These are phyloP conservation scores for Spisula subtruncata DNA, from an alignment of 2,888 invertebrate genomes.

Conservation along the genomic window DNA sequence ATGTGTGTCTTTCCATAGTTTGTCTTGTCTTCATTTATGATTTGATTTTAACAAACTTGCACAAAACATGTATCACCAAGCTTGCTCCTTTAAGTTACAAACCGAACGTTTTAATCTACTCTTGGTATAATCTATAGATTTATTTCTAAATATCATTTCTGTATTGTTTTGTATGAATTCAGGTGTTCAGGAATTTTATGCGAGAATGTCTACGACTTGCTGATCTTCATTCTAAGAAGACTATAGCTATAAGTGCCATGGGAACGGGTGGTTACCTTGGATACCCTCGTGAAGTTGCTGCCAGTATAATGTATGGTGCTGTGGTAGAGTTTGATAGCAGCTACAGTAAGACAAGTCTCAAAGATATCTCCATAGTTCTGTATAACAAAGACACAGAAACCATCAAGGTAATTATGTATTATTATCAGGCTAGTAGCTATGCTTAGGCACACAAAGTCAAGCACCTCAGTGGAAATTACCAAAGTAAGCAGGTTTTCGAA, in stretches of 20 bases:
- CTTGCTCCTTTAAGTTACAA: too few species aligned
- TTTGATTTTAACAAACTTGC: too few species aligned
- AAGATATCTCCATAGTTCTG: constrained; percentile 76
- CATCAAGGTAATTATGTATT: constrained; percentile 64
- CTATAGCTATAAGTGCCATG: constrained; percentile 81
- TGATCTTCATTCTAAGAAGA: constrained; percentile 66
- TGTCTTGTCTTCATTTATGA: too few species aligned
- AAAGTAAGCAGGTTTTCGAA: too few species aligned
- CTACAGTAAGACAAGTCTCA: constrained; percentile 69
- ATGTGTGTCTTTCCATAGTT: too few species aligned
- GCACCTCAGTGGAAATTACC: too few species aligned
- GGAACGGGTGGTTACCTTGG: constrained; percentile 82
- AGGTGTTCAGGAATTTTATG: constrained; percentile 75
- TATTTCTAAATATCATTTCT: too few species aligned
- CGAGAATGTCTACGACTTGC: constrained; percentile 75
- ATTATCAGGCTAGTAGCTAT: too few species aligned
- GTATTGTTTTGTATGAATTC: neutral
- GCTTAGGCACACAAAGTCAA: too few species aligned
- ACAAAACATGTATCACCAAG: too few species aligned
- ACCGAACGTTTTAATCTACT: too few species aligned
- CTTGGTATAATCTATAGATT: too few species aligned
- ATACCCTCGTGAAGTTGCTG: constrained; percentile 79
- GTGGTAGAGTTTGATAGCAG: constrained; percentile 74
- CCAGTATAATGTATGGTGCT: constrained; percentile 77
- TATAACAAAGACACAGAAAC: constrained; percentile 74